phyloP scores from a whole-genome alignment of 2,888 invertebrate species.

The Tinea pellionella region DNA sequence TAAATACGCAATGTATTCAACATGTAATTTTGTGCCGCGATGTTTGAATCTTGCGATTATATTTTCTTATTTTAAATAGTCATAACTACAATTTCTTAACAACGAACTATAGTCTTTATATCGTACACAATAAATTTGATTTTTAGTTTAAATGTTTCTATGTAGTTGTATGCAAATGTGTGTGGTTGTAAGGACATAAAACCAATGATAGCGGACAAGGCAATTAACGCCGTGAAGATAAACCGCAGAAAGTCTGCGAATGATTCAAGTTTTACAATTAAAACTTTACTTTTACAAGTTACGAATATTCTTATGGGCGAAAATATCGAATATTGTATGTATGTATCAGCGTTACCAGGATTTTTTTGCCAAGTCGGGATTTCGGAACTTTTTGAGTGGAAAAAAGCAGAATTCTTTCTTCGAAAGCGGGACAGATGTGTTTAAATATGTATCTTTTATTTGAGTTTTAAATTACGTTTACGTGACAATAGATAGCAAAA shows the following conservation, averaged over 20 bases:
- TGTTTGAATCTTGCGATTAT: background rate
- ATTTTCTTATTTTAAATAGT: background rate
- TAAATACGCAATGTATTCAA: background rate
- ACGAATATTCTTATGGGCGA: background rate
- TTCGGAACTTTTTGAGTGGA: too few species aligned
- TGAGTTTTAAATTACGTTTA: too few species aligned
- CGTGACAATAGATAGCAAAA: too few species aligned
- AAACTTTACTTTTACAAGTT: constrained; percentile 22
- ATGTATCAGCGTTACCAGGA: too few species aligned
- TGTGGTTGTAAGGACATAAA: background rate
- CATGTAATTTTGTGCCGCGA: background rate
- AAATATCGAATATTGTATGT: too few species aligned
- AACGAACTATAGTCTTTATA: background rate
- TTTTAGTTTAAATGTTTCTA: background rate
- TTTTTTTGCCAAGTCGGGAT: too few species aligned
- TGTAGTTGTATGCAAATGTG: too few species aligned
- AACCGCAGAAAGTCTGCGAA: constrained; percentile 34
- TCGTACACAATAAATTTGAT: background rate
- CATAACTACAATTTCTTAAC: background rate
- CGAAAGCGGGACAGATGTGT: too few species aligned
- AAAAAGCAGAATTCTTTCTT: too few species aligned
- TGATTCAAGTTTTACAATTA: constrained; percentile 38
- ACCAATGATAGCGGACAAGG: constrained; percentile 16
- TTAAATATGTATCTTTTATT: too few species aligned
- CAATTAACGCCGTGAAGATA: constrained; percentile 34